phyloP scores from a whole-genome alignment of 1,140 invertebrate species.

The Anastrepha obliqua region DNA sequence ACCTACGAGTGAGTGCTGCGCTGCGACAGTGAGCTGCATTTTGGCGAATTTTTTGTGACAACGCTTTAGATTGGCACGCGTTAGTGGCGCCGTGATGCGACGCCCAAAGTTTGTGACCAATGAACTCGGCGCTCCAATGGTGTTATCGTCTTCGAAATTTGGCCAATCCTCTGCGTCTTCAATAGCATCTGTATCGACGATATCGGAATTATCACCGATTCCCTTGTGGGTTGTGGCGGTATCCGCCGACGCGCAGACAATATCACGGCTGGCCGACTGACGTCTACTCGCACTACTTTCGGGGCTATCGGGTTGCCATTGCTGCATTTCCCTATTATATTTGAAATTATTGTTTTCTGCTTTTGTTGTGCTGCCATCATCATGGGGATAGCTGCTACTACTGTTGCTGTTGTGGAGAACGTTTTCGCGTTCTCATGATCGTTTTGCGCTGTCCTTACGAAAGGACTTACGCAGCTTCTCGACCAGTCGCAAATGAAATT shows the following conservation, averaged over 20 bases:
- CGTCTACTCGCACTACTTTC: constrained; percentile 4
- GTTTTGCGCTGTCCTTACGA: constrained; percentile 79
- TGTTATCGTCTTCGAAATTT: not conserved
- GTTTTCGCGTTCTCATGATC: constrained; percentile 68
- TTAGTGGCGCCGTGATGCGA: constrained; percentile 54
- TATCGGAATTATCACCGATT: not conserved
- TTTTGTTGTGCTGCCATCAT: constrained; percentile 56
- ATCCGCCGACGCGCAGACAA: constrained; percentile 41
- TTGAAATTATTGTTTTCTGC: constrained; percentile 54
- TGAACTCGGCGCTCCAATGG: not conserved
- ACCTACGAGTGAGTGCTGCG: not conserved
- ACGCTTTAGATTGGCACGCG: constrained; percentile 54
- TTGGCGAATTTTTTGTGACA: constrained; percentile 55
- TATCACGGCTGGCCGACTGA: constrained; percentile 11
- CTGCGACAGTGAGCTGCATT: constrained; percentile 29
- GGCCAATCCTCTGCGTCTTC: constrained; percentile 33
- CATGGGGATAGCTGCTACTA: constrained; percentile 59
- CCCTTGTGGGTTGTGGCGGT: constrained; percentile 45
- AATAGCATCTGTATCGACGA: constrained; percentile 3
- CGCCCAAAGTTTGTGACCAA: constrained; percentile 29
- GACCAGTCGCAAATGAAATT: constrained; percentile 89
- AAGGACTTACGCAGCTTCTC: constrained; percentile 88
- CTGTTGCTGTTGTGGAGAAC: constrained; percentile 59
- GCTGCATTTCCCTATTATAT: constrained; percentile 25
- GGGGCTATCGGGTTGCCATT: not conserved